Evolutionary conservation across 1,140 invertebrate genomes (phyloP).

Genomic region (Phymastichus coffea): DNA sequence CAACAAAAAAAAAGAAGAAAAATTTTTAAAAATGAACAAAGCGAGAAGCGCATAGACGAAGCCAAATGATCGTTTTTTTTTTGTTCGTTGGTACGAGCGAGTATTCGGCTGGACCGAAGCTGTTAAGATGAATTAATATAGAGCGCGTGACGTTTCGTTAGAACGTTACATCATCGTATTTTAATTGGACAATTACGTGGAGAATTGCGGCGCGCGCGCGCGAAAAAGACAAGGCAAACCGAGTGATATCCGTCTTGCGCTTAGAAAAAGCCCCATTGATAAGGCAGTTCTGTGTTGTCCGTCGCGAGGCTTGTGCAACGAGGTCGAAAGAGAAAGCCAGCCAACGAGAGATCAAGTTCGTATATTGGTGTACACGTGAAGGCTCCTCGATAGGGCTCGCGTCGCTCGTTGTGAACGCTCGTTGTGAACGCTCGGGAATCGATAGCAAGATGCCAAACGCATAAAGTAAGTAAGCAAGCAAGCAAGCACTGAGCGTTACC

Average conservation of each 20-base stretch:
- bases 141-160: neutral
- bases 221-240: neutral
- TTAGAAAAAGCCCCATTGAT: neutral
- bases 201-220: neutral
- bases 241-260: neutral
- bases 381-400: no score
- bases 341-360: no score
- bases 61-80: constrained; percentile 13
- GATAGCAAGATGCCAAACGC: neutral
- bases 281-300: neutral
- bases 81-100: constrained; percentile 4
- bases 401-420: no score
- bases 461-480: no score
- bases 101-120: constrained; percentile 45
- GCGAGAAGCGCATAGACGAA: neutral
- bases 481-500: constrained; percentile 1
- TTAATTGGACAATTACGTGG: constrained; percentile 6
- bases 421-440: neutral
- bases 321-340: neutral
- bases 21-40: neutral
- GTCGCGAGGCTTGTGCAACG: no score
- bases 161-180: neutral
- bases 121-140: constrained; percentile 1
- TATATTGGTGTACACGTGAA: no score
- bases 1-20: neutral